Conservation (phyloP, 2,113 vertebrate species). For the Callionymus lyra region DNA sequence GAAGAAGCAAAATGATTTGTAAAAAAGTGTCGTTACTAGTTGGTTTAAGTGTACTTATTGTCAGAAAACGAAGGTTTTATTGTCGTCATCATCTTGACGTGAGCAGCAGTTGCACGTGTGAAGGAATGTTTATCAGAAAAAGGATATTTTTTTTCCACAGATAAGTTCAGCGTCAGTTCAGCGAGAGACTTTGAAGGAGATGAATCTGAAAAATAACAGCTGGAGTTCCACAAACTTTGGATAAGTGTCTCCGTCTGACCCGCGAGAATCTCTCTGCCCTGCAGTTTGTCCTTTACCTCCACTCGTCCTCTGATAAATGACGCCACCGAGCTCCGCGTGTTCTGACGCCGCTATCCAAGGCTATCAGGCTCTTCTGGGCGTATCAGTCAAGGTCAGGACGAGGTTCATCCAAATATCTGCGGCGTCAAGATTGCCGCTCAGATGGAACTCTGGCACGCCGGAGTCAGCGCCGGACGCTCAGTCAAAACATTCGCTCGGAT, state of each 20-base stretch:
- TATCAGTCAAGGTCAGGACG: slow-evolving; percentile 44
- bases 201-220: slow-evolving; percentile 22
- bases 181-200: too few species aligned
- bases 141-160: too few species aligned
- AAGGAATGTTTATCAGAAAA: too few species aligned
- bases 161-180: too few species aligned
- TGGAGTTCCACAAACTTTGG: slow-evolving; percentile 16
- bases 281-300: slow-evolving; percentile 18
- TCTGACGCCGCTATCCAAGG: slow-evolving; percentile 33
- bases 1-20: too few species aligned
- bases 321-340: slow-evolving; percentile 20
- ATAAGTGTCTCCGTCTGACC: slow-evolving; percentile 12
- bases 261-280: slow-evolving; percentile 23
- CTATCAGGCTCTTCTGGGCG: slow-evolving; percentile 29
- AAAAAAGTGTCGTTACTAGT: too few species aligned
- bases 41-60: too few species aligned
- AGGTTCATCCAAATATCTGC: slow-evolving; percentile 34
- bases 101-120: too few species aligned
- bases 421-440: slow-evolving; percentile 25
- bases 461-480: slow-evolving; percentile 45
- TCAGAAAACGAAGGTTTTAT: too few species aligned
- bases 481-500: slow-evolving; percentile 58
- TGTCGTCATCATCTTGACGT: too few species aligned
- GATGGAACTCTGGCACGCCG: slow-evolving; percentile 35
- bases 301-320: slow-evolving; percentile 27